Evolutionary conservation across 2,113 vertebrate species (phyloP).

Genomic region (Larimichthys crocea): DNA sequence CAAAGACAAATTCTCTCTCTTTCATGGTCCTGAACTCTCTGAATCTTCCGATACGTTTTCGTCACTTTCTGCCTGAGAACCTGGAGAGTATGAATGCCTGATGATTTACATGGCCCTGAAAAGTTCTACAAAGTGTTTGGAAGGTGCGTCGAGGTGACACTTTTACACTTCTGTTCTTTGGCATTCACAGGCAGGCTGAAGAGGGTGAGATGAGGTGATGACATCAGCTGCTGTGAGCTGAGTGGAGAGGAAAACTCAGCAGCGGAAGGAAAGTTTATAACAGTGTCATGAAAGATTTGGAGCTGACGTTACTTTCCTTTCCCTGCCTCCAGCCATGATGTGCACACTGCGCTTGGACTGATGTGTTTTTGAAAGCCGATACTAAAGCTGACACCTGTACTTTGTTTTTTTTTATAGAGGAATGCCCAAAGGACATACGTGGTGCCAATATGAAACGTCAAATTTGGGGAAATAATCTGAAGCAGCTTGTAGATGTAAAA

Average conservation of each 20-base stretch:
- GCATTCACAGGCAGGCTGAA: background rate
- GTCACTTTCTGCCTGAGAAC: background rate
- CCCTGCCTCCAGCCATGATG: constrained; percentile 48
- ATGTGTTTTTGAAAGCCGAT: constrained; percentile 30
- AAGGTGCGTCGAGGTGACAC: constrained; percentile 40
- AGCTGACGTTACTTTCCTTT: constrained; percentile 48
- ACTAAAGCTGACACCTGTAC: background rate
- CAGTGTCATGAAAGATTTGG: constrained; percentile 45
- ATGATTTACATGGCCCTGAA: background rate
- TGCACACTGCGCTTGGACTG: background rate
- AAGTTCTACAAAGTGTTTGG: background rate
- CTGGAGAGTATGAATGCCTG: background rate
- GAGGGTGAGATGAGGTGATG: constrained; percentile 43
- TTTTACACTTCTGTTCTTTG: background rate
- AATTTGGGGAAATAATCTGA: background rate
- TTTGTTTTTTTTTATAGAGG: background rate
- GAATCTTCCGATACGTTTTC: background rate
- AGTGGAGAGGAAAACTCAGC: constrained; percentile 41
- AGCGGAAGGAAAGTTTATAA: constrained; percentile 44
- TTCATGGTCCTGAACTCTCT: background rate
- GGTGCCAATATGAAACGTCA: background rate
- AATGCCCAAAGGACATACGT: too few species aligned
- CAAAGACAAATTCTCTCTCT: constrained; percentile 8
- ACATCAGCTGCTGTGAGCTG: constrained; percentile 42
- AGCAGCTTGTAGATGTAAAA: background rate